Evolutionary conservation across 2,113 vertebrate genomes (phyloP).

Genomic region (Ophthalmolycus amberensis): DNA sequence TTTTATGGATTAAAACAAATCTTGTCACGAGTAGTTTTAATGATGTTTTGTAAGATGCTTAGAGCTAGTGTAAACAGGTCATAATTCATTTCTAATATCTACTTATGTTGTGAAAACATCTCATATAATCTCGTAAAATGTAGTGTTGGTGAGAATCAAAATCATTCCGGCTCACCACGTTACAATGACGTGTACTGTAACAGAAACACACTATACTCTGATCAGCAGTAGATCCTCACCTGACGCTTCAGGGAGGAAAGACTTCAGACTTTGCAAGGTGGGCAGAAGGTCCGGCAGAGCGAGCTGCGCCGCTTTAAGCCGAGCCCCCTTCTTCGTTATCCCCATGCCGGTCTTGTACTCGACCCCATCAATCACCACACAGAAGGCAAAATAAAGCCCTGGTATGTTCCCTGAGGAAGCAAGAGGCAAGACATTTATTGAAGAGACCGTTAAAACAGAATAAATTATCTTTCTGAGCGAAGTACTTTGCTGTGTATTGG

Average conservation of each 20-base stretch:
- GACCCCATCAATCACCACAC: constrained; percentile 90
- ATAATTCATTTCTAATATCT: too few relatives aligned
- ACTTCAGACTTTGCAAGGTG: constrained; percentile 62
- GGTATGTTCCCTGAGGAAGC: constrained; percentile 79
- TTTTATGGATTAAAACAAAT: too few relatives aligned
- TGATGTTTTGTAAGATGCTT: too few relatives aligned
- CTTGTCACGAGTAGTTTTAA: too few relatives aligned
- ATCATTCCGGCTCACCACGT: too few relatives aligned
- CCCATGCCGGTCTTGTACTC: constrained; percentile 92
- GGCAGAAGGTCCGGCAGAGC: constrained; percentile 89
- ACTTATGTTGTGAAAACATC: too few relatives aligned
- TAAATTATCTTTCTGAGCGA: not conserved
- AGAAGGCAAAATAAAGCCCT: constrained; percentile 91
- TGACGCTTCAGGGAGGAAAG: constrained; percentile 64
- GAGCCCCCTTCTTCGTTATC: constrained; percentile 90
- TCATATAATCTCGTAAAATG: too few relatives aligned
- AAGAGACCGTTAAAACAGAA: not conserved
- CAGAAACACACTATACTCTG: not conserved
- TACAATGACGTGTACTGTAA: too few relatives aligned
- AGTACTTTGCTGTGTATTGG: not conserved
- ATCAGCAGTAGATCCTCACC: constrained; percentile 66
- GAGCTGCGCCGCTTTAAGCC: constrained; percentile 86
- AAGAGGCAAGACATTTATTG: not conserved
- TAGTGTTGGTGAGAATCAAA: too few relatives aligned
- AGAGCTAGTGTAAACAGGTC: too few relatives aligned